Evolutionary conservation across 2,888 invertebrate species (phyloP), one percentile per base, ranked within the genome.

Genomic region (Idaea aversata): DNA sequence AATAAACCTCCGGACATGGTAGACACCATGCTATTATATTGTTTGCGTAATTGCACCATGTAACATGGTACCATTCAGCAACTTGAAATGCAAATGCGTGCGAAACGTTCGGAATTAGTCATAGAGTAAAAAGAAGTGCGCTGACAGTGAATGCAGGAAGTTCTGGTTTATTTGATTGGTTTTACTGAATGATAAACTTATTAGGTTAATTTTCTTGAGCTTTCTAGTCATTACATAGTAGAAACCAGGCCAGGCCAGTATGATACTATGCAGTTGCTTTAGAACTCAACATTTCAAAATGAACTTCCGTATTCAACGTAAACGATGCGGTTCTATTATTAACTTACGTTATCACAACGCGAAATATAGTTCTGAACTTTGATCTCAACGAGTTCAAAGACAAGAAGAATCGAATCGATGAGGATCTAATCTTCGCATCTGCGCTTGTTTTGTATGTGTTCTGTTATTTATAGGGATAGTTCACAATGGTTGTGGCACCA

Each of bases 361-460:
- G 69, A 78, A 77, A 76, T 76, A 79, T 76, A 73, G 76, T 77
- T 76, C 78, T 79, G 77, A 79, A 81, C 81, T 77, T 75, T 75
- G 74, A 66, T 75, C 79, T 79, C 75, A 75, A 73, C 79, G 81
- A 77, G 81, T 81, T 82, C 80, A 78, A 77, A 79, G 82, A 82
- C 84, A 84, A 83, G 85, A 83, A 85, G 82, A 85, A 85, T 88
- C 83, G 74, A 70, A 67, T 73, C 76, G 80, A 83, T 83, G 81
- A 74, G 73, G 82, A 91, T 91, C 89, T 91, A 88, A 90, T 91
- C 91, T 86, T 73, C 67, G 67, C 82, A 90, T 91, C 90, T 87
- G 82, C 72, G 84, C 85, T 86, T 83, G 87, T 88, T 88, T 83
- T 81, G 80, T 80, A 80, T 79, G 76, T 75, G 72, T 73, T 75